Evolutionary conservation across 64 coral and sea anemone species (phyloP).

Genomic region (Pocillopora verrucosa): DNA sequence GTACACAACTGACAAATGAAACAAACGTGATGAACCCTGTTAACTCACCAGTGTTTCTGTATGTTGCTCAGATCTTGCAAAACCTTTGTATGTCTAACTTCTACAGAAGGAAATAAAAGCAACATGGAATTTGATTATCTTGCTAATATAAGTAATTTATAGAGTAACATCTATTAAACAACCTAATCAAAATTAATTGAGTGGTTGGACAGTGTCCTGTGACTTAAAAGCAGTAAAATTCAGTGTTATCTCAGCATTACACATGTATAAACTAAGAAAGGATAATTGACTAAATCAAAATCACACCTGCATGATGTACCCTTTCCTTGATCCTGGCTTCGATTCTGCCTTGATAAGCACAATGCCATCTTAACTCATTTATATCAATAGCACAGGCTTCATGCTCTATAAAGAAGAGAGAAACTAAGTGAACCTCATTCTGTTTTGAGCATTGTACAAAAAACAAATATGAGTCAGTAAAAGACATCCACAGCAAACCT

Average conservation of each 20-base stretch:
- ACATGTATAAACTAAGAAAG: background rate
- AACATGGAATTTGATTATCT: background rate
- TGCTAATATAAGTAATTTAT: background rate
- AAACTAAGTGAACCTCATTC: background rate
- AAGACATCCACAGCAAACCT: too few species aligned
- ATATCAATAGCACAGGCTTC: conserved; percentile 97
- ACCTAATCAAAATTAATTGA: background rate
- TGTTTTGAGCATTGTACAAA: background rate
- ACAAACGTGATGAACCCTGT: background rate
- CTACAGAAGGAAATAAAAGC: conserved; percentile 23
- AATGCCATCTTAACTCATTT: conserved; percentile 97
- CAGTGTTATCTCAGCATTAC: background rate
- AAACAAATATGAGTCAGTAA: too few species aligned
- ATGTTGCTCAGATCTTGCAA: conserved; percentile 86
- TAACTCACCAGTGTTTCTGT: conserved; percentile 86
- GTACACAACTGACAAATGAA: background rate
- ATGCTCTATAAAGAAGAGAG: conserved; percentile 63
- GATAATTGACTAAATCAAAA: background rate
- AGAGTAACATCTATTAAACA: background rate
- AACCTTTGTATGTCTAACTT: conserved; percentile 82
- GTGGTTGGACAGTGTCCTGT: too few species aligned
- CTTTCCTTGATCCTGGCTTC: conserved; percentile 77
- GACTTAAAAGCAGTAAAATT: background rate
- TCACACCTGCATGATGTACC: conserved; percentile 86
- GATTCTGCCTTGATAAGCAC: conserved; percentile 84